phyloP scores from a whole-genome alignment of 2,113 vertebrate genomes.

The Hiodon alosoides region DNA sequence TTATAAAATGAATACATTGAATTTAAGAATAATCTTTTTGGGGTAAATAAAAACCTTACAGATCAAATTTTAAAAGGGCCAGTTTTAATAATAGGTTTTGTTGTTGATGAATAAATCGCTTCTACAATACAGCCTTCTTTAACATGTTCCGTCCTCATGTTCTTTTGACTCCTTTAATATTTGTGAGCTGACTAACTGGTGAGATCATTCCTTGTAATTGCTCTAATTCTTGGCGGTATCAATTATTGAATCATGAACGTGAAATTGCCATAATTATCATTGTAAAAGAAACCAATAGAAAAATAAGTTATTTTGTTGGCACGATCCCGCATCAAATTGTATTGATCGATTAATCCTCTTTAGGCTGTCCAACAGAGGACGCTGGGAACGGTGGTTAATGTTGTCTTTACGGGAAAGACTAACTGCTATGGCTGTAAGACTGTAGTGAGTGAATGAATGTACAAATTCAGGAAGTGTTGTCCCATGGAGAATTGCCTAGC shows the following conservation, averaged over 20 bases:
- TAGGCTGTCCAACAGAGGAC: not conserved
- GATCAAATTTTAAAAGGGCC: too few relatives aligned
- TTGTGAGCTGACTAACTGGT: too few relatives aligned
- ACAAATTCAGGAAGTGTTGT: slow-evolving; percentile 1
- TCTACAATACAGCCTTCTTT: too few relatives aligned
- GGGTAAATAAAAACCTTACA: too few relatives aligned
- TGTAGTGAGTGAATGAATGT: slow-evolving; percentile 3
- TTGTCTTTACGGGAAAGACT: not conserved
- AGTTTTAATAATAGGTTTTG: too few relatives aligned
- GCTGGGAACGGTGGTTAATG: not conserved
- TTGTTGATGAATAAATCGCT: too few relatives aligned
- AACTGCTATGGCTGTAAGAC: not conserved
- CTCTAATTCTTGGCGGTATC: too few relatives aligned
- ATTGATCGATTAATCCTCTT: not conserved
- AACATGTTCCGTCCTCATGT: too few relatives aligned
- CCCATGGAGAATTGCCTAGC: not conserved
- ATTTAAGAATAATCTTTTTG: too few relatives aligned
- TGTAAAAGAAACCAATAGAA: not conserved
- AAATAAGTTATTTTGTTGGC: not conserved
- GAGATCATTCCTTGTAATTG: too few relatives aligned
- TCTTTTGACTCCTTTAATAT: too few relatives aligned
- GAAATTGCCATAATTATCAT: not conserved
- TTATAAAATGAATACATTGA: too few relatives aligned
- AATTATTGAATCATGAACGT: not conserved
- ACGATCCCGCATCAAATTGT: not conserved